Base-by-base conservation (phyloP, 2,797 vertebrate species). In the Hemibagrus guttatus region DNA sequence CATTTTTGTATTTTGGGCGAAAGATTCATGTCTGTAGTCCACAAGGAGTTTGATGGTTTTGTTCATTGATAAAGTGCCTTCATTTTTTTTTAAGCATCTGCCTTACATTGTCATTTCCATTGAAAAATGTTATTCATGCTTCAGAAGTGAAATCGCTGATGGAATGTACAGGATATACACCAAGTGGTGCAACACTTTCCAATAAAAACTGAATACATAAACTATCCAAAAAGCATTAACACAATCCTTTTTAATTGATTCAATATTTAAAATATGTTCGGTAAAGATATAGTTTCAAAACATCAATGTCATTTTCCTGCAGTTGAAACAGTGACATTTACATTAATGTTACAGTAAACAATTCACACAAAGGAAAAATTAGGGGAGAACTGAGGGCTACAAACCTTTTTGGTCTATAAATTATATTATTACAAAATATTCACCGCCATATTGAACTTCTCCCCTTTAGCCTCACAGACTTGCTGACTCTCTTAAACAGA, bases 221-320 rank as follows among this genome's bases (percentile, higher is more conserved):
- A 76, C 31, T n/a, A 46, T 59, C 42, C 52, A 28, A 74, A 46
- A 82, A 75, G 71, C 26, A 52, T 85, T 23, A 35, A 69, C 84
- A 76, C 79, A 68, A 85, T 88, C 31, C 23, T 69, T 85, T 87
- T 94, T 95, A 94, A 92, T 94, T 94, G 93, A 93, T 95, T 93
- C 92, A 91, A 92, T 94, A 95, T 94, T 88, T 89, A 91, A 94
- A 92, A 88, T 90, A 59, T 91, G 89, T 92, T 92, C 92, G 93
- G 92, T 95, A 94, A 95, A 95, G 91, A 93, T 92, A 91, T 92
- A 92, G 93, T 93, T 92, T 95, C 91, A 93, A 95, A 94, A 95
- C 93, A 94, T 91, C 92, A 92, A 93, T 94, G 91, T 94, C 94
- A 92, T 91, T 92, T 92, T 91, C 91, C 92, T 91, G 91, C 90